Evolutionary conservation across 2,113 vertebrate genomes (phyloP).

Genomic region (Cyphotilapia sp.): DNA sequence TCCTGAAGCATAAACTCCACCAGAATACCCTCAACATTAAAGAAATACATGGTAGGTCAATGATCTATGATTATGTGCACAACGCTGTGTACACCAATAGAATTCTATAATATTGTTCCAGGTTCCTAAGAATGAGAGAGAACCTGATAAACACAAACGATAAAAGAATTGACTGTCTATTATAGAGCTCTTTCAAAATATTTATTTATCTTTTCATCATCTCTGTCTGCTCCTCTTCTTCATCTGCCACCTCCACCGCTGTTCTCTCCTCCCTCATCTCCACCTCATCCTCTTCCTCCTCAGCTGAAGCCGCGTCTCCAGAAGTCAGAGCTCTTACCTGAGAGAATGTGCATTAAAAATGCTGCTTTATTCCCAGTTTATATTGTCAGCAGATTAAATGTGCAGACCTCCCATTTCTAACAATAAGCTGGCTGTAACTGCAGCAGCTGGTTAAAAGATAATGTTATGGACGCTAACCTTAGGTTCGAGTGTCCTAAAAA

Average conservation of each 20-base stretch:
- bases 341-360: not conserved
- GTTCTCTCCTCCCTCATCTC: not conserved
- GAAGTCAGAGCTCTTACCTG: not conserved
- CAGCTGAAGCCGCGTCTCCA: not conserved
- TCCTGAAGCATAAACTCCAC: slow-evolving; percentile 93
- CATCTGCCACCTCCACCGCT: not conserved
- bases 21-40: slow-evolving; percentile 92
- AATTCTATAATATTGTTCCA: not conserved
- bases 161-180: not conserved
- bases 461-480: not conserved
- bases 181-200: not conserved
- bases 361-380: not conserved
- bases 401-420: not conserved
- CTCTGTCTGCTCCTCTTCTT: not conserved
- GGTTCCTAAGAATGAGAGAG: not conserved
- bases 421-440: not conserved
- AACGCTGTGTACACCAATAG: not conserved
- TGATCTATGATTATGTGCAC: not conserved
- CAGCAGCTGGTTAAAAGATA: not conserved
- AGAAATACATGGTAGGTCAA: slow-evolving; percentile 87
- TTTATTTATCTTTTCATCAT: not conserved
- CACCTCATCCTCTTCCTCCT: not conserved
- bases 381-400: not conserved
- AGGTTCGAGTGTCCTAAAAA: not conserved
- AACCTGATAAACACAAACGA: not conserved